Evolutionary conservation across 2,797 vertebrate species (phyloP), one percentile per base, ranked within the genome.

Genomic region (Anableps anableps): DNA sequence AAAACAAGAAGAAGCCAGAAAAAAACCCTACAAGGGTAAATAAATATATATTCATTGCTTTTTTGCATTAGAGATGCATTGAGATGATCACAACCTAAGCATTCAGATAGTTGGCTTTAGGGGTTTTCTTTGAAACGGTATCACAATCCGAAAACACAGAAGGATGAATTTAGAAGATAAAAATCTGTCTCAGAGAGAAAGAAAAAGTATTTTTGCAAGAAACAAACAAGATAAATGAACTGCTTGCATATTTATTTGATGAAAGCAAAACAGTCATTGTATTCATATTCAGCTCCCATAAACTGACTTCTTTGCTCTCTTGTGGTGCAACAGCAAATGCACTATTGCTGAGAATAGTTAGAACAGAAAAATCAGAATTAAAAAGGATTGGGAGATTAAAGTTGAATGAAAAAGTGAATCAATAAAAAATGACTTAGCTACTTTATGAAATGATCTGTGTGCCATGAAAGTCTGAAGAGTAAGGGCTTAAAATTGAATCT

Each of bases 401-500:
- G 87, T 80, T 85, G 80, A 89, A 91, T 86, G 83, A 89, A 84
- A 84, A 83, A 84, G 23, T 4, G 36, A 82, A 93, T 94, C 92
- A 92, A 93, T 92, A 93, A 93, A 82, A 93, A 88, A 93, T 91
- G 82, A 93, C 81, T 92, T 84, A 77, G 80, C 86, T 85, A 88
- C 86, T 91, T 71, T 89, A 82, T 64, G 55, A 90, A 88, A 85
- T 86, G 71, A 93, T 93, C 88, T 90, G 85, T 78, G 82, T 70
- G 80, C 82, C 19, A 73, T 77, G 76, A 87, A 90, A 85, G 55
- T 85, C 82, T 79, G 83, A 88, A 87, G 82, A 89, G 88, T 90
- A 83, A 64, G 79, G 85, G 64, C 75, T 86, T 80, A 73, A 90
- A 89, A 87, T 19, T 29, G 74, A 80, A 92, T 94, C 82, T 64